Conservation (phyloP, 2,113 vertebrate species). For the Aix galericulata region DNA sequence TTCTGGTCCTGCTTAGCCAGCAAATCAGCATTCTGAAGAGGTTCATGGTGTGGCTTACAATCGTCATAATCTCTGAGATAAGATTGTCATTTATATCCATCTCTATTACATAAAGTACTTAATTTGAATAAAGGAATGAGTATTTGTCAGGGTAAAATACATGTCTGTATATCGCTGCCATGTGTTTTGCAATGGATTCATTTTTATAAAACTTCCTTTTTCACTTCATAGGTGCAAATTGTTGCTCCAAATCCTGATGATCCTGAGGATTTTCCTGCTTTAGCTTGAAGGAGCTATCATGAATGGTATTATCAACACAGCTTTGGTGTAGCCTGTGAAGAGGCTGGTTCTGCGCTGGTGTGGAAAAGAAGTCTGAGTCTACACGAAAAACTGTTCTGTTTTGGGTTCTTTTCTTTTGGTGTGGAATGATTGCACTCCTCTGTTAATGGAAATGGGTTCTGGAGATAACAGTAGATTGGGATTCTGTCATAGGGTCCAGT, state of each 20-base stretch:
- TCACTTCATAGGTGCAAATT: conserved; percentile 64
- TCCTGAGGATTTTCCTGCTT: conserved; percentile 93
- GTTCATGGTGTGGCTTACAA: not conserved
- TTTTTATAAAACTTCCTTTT: not conserved
- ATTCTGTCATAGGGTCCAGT: not conserved
- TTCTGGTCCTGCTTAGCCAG: not conserved
- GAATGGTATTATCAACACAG: not conserved
- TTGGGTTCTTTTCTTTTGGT: conserved; percentile 29
- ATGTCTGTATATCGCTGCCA: not conserved
- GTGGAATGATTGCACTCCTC: conserved; percentile 26
- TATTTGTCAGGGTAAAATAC: not conserved
- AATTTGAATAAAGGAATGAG: not conserved
- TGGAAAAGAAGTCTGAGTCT: conserved; percentile 37
- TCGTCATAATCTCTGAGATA: not conserved
- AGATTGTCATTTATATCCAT: not conserved
- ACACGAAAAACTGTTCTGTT: conserved; percentile 45
- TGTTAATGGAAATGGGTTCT: not conserved
- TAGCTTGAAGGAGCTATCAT: conserved; percentile 70
- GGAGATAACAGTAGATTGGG: not conserved
- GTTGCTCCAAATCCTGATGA: conserved; percentile 89
- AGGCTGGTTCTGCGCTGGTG: conserved; percentile 35
- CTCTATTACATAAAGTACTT: not conserved
- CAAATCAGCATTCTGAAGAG: not conserved
- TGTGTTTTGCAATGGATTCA: not conserved
- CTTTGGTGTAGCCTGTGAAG: not conserved